Percentiles rank a stretch among this genome's conserved stretches.
These are phyloP conservation scores for Aspiorhynchus laticeps DNA, from an alignment of 2,113 vertebrate genomes.

Conservation along the genomic window DNA sequence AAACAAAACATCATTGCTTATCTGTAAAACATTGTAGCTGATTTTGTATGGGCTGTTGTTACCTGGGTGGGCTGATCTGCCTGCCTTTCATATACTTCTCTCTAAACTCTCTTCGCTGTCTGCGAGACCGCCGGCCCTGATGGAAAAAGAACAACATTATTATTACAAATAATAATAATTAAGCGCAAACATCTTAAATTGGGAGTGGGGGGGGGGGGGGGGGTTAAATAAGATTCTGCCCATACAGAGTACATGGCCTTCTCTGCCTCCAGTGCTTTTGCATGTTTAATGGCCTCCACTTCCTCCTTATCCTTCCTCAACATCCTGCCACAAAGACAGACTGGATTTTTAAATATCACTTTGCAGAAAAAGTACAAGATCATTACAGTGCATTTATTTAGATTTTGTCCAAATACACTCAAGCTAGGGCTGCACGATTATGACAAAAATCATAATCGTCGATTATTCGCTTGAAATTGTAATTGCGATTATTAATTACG, in stretches of 20 bases:
- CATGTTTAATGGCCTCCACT: constrained; percentile 94
- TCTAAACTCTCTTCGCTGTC: constrained; percentile 92
- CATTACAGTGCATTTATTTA: neutral
- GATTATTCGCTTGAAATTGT: too few species aligned
- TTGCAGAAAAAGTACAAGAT: neutral
- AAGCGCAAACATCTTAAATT: neutral
- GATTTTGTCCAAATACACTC: neutral
- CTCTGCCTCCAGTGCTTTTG: constrained; percentile 94
- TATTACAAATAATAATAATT: neutral
- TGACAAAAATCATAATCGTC: too few species aligned
- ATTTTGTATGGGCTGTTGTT: constrained; percentile 28
- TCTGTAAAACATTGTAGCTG: neutral
- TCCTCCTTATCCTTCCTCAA: constrained; percentile 96
- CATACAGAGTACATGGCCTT: constrained; percentile 99
- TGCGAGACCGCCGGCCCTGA: constrained; percentile 90
- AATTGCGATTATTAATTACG: too few species aligned
- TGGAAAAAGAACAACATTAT: neutral
- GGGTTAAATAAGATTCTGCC: constrained; percentile 5
- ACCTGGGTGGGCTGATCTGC: constrained; percentile 98
- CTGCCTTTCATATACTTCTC: constrained; percentile 93
- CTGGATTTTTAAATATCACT: constrained; percentile 26
- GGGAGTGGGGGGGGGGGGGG: neutral
- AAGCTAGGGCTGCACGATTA: too few species aligned
- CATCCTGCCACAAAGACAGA: constrained; percentile 80
- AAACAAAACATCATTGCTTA: neutral